These are phyloP conservation scores for Julus scandinavius DNA, from an alignment of 2,888 invertebrate genomes.

Conservation along the genomic window DNA sequence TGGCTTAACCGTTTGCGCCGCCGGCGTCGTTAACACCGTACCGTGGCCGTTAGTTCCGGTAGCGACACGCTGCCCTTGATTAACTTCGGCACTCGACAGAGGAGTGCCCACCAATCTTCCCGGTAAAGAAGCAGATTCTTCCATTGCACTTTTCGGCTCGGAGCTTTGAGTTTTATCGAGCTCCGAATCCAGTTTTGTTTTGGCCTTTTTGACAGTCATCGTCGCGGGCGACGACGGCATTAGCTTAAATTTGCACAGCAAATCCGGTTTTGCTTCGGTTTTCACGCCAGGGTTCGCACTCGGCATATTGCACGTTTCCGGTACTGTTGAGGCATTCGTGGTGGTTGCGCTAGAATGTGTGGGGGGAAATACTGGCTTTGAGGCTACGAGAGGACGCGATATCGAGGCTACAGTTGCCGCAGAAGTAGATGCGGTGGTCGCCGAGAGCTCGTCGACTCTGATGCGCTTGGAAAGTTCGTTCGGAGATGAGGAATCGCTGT, in stretches of 20 bases:
- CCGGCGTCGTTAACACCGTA: neutral
- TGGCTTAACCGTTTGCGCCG: neutral
- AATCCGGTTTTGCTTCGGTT: neutral
- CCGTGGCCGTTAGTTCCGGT: neutral
- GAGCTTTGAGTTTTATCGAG: neutral
- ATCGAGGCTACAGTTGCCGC: slow-evolving; percentile 16
- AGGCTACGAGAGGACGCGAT: slow-evolving; percentile 32
- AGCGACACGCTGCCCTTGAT: neutral
- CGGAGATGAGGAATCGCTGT: neutral
- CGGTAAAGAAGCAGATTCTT: neutral
- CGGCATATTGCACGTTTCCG: slow-evolving; percentile 37
- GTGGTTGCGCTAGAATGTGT: neutral
- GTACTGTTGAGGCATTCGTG: slow-evolving; percentile 46
- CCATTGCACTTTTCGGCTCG: slow-evolving; percentile 31
- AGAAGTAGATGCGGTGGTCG: neutral
- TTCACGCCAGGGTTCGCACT: slow-evolving; percentile 10
- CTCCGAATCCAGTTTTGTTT: slow-evolving; percentile 23
- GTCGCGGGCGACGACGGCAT: neutral
- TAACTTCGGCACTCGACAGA: neutral
- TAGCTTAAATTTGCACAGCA: slow-evolving; percentile 1
- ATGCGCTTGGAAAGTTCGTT: slow-evolving; percentile 46
- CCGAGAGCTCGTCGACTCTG: slow-evolving; percentile 37
- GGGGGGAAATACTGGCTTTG: slow-evolving; percentile 26
- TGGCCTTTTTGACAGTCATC: slow-evolving; percentile 23
- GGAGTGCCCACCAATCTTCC: neutral